phyloP scores from a whole-genome alignment of 2,888 invertebrate genomes.

The Hypercompe scribonia region DNA sequence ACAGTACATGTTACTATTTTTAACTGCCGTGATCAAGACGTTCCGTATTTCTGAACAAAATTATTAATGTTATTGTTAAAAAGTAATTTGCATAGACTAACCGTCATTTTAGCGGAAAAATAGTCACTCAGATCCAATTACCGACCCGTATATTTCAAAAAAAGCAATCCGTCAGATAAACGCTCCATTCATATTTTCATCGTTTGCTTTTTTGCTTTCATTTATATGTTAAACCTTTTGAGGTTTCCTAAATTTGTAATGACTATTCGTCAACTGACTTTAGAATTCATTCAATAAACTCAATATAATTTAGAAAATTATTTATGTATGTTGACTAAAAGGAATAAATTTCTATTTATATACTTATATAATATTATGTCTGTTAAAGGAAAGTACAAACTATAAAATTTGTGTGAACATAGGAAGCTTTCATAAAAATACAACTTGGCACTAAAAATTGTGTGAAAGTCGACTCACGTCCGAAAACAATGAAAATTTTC shows the following conservation, averaged over 20 bases:
- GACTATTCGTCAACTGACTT: constrained; percentile 48
- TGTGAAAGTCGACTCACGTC: constrained; percentile 42
- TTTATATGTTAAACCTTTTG: constrained; percentile 60
- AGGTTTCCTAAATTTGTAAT: constrained; percentile 47
- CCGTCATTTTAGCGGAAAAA: not conserved
- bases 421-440: constrained; percentile 8
- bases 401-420: not conserved
- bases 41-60: too few species aligned
- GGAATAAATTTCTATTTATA: too few species aligned
- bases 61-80: too few species aligned
- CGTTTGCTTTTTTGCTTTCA: constrained; percentile 63
- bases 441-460: constrained; percentile 17
- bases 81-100: too few species aligned
- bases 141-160: constrained; percentile 5
- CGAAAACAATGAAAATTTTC: constrained; percentile 49
- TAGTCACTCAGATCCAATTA: not conserved
- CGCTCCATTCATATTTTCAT: too few species aligned
- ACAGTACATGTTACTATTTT: too few species aligned
- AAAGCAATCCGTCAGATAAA: constrained; percentile 52
- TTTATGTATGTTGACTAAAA: too few species aligned
- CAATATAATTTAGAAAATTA: too few species aligned
- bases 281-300: constrained; percentile 44
- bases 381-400: not conserved
- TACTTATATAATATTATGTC: too few species aligned
- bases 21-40: too few species aligned